These are phyloP conservation scores for Montifringilla adamsi DNA, from an alignment of 2,113 vertebrate genomes.

Conservation along the genomic window DNA sequence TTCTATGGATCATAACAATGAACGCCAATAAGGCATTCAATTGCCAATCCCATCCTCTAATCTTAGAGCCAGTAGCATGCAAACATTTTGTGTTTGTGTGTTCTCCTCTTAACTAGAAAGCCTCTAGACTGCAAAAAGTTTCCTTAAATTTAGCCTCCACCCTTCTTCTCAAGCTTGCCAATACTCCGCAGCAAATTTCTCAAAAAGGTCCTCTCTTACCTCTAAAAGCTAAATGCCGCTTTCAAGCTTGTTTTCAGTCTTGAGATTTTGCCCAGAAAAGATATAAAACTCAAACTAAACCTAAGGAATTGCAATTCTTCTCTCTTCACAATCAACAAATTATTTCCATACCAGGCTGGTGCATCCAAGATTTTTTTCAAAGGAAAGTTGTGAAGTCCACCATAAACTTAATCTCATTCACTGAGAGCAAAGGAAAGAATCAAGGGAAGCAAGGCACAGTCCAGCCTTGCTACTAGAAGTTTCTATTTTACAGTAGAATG, in stretches of 20 bases:
- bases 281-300: background rate
- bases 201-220: background rate
- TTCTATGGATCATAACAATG: background rate
- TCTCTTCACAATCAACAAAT: background rate
- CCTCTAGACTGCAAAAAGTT: background rate
- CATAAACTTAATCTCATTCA: background rate
- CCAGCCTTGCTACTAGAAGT: background rate
- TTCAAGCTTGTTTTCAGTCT: background rate
- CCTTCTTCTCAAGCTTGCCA: background rate
- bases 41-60: background rate
- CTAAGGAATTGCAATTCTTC: background rate
- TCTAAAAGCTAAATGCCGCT: background rate
- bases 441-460: background rate
- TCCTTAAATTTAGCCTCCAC: background rate
- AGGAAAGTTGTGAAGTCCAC: background rate
- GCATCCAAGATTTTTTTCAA: background rate
- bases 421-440: background rate
- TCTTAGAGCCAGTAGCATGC: background rate
- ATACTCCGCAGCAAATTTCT: background rate
- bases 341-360: background rate
- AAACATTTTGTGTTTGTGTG: background rate
- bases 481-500: background rate
- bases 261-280: background rate
- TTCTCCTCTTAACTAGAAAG: background rate
- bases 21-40: background rate